These are phyloP conservation scores for Parauchenoglanis punctatus DNA, from an alignment of 2,797 vertebrate genomes.

Conservation along the genomic window DNA sequence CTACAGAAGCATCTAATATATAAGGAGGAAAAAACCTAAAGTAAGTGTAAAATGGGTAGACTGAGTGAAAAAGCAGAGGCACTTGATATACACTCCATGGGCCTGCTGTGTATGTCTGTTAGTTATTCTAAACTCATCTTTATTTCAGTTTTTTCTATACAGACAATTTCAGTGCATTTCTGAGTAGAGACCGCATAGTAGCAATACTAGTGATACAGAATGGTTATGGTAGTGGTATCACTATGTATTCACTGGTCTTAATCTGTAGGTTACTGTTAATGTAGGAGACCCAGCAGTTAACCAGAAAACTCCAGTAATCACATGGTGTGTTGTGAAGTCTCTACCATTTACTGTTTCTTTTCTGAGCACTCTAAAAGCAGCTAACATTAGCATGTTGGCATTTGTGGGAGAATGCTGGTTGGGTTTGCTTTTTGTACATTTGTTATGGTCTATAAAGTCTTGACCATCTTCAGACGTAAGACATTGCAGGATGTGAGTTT, in stretches of 20 bases:
- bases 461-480: background rate
- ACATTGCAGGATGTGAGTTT: slow-evolving; percentile 1
- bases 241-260: background rate
- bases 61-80: background rate
- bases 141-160: background rate
- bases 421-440: background rate
- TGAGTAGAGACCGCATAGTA: background rate
- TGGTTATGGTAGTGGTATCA: background rate
- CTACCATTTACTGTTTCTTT: background rate
- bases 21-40: too few species aligned
- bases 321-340: background rate
- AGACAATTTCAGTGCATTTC: background rate
- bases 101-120: background rate
- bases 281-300: background rate
- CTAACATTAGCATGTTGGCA: background rate
- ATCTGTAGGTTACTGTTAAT: background rate
- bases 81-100: background rate
- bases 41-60: background rate
- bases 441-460: background rate
- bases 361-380: background rate
- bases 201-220: slow-evolving; percentile 4
- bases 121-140: background rate
- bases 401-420: background rate
- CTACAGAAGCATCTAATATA: background rate
- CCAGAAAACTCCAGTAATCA: slow-evolving; percentile 7